Percentiles rank a stretch among this genome's conserved stretches.
These are phyloP conservation scores for Drosophila nigromelanica DNA, from an alignment of 1,140 invertebrate genomes.

Conservation along the genomic window DNA sequence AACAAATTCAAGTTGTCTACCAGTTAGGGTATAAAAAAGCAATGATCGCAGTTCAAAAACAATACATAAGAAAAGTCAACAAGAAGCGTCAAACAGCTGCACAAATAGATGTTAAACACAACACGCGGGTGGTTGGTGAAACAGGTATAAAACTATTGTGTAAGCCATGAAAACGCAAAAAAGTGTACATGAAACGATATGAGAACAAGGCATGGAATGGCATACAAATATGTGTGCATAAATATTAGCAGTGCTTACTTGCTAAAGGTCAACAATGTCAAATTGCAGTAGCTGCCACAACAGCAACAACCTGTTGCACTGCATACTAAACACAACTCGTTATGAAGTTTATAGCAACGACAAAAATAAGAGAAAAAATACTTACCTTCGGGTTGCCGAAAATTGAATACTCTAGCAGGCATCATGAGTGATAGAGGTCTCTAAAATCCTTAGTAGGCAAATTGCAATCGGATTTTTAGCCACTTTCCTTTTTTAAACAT, in stretches of 20 bases:
- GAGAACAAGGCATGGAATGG: constrained; percentile 6
- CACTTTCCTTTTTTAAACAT: no score
- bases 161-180: constrained; percentile 13
- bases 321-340: constrained; percentile 1
- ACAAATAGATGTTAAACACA: constrained; percentile 25
- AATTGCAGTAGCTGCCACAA: constrained; percentile 9
- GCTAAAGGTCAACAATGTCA: constrained; percentile 19
- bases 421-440: background rate
- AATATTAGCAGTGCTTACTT: constrained; percentile 27
- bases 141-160: background rate
- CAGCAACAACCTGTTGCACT: constrained; percentile 27
- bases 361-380: background rate
- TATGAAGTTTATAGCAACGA: constrained; percentile 2
- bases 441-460: no score
- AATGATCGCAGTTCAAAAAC: background rate
- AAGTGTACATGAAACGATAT: constrained; percentile 14
- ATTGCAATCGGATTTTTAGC: no score
- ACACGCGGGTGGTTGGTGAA: background rate
- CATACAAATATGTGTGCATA: constrained; percentile 28
- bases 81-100: constrained; percentile 16
- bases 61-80: background rate
- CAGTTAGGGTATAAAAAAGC: background rate
- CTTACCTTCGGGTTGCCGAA: background rate
- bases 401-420: background rate
- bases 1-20: background rate